Conservation (phyloP, 1,140 invertebrate genomes). For the Sminthurides bifidus region DNA sequence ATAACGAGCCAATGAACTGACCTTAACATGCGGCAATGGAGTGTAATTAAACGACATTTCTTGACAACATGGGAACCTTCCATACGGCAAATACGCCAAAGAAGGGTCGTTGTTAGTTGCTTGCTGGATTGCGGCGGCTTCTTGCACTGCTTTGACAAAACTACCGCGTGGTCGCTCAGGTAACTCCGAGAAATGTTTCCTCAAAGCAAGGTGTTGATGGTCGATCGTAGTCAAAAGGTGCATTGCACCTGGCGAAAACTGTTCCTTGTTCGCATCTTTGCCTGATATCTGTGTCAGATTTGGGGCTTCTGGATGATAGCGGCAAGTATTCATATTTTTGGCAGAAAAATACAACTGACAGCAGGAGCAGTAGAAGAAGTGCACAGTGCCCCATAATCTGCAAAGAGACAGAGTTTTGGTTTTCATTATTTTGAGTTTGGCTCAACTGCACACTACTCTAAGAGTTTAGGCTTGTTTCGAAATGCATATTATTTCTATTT, state of each 20-base stretch:
- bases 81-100: constrained; percentile 3
- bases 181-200: no score
- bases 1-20: no score
- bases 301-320: constrained; percentile 49
- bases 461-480: background rate
- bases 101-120: background rate
- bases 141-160: background rate
- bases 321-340: constrained; percentile 63
- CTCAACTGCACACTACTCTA: background rate
- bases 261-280: background rate
- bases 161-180: background rate
- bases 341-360: constrained; percentile 64
- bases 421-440: background rate
- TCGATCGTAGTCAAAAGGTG: no score
- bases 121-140: background rate
- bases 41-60: constrained; percentile 1
- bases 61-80: constrained; percentile 14
- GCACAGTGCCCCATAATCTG: constrained; percentile 68
- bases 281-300: background rate
- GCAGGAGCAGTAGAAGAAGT: constrained; percentile 61
- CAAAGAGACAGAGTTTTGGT: background rate
- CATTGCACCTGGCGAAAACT: background rate
- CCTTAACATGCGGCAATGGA: background rate
- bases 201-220: no score
- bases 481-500: no score